Percentiles rank a stretch among this genome's conserved stretches.
phyloP scores from a whole-genome alignment of 2,888 invertebrate genomes.

The Stegana nigrithorax region DNA sequence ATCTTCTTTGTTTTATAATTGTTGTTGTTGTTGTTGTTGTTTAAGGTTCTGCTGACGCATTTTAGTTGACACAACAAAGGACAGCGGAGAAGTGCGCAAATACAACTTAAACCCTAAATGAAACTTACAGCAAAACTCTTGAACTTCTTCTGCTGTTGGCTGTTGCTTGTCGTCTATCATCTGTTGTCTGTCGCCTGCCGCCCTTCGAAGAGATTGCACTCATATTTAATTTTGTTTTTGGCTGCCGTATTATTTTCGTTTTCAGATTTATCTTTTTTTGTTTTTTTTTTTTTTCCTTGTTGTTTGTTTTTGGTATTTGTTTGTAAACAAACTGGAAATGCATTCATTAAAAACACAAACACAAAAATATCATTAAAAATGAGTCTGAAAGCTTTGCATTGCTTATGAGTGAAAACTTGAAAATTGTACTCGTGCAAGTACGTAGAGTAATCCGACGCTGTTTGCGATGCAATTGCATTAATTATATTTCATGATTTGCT shows the following conservation, averaged over 20 bases:
- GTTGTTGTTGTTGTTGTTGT: no score
- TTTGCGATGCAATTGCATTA: neutral
- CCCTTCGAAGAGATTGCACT: no score
- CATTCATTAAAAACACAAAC: neutral
- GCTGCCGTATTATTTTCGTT: no score
- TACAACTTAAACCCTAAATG: neutral
- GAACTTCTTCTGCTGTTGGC: no score
- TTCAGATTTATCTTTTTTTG: no score
- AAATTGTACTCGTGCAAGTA: neutral
- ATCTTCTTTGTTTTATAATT: neutral
- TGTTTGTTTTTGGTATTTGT: neutral
- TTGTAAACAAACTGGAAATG: neutral
- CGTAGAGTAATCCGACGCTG: neutral
- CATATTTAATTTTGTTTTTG: neutral
- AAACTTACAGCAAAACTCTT: no score
- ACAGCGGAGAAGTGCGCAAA: neutral
- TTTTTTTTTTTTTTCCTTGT: no score
- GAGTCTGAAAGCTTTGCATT: neutral
- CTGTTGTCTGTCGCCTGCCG: no score
- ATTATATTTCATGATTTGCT: conserved; percentile 10
- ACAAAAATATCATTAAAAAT: no score
- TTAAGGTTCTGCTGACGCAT: no score
- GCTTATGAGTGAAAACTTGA: neutral
- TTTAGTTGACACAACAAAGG: neutral
- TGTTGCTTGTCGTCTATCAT: no score